Conservation (phyloP, 2,888 invertebrate species). For the Therioaphis trifolii region DNA sequence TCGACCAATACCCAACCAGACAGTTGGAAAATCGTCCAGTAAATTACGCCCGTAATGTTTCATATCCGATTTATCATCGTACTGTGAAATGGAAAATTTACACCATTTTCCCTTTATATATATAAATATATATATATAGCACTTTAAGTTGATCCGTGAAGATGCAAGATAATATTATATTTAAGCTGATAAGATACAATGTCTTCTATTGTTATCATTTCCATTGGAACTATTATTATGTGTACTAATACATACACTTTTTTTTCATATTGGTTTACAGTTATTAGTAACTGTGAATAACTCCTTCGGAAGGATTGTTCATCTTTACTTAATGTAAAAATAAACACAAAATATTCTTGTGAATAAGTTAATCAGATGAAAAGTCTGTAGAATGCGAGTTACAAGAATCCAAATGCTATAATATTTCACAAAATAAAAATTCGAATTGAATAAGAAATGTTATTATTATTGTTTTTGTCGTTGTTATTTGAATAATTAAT, state of each 20-base stretch:
- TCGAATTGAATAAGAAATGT: no score
- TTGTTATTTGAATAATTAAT: no score
- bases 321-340: no score
- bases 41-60: conserved; percentile 55
- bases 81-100: conserved; percentile 47
- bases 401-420: background rate
- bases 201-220: conserved; percentile 26
- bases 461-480: no score
- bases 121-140: background rate
- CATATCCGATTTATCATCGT: conserved; percentile 55
- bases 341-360: background rate
- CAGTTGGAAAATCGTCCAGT: conserved; percentile 48
- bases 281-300: no score
- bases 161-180: background rate
- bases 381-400: no score
- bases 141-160: background rate
- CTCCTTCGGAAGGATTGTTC: no score
- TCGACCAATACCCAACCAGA: conserved; percentile 27
- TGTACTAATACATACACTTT: no score
- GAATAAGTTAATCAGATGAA: no score
- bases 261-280: no score
- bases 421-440: background rate
- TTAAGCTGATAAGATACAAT: conserved; percentile 9
- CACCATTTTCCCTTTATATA: conserved; percentile 34
- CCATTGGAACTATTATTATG: no score